Base-by-base conservation (phyloP, 37 sponge, comb jelly and placozoan species). In the Aplysina aerophoba region DNA sequence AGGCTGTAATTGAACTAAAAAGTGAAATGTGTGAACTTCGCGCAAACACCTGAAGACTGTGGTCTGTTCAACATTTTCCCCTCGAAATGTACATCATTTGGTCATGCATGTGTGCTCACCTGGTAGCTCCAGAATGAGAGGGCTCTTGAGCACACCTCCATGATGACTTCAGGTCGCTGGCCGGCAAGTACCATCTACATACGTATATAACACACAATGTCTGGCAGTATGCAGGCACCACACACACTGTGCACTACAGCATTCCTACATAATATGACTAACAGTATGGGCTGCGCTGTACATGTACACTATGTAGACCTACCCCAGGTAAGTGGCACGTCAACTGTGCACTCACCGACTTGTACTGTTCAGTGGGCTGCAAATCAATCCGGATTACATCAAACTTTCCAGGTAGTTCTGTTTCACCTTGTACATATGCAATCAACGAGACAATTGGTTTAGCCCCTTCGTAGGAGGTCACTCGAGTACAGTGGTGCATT, bases 91-190 rank as follows among this genome's bases (percentile, higher is more conserved):
- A 3, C 50, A 44, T 8, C 50, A 3, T 44, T 72, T 28, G n/a
- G 27, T 4, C 30, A 20, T 34, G 73, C 20, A 20, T 1, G 1
- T 73, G 28, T 28, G 21, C 54, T 28, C 38, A 93, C 94, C 87
- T 96, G 97, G 61, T 96, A 96, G 0, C 90, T 91, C 97, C 97
- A 96, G 39, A 96, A 94, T 27, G 97, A 89, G 55, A 96, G 69
- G 31, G 95, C 95, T 79, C 97, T 80, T 8, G 95, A 85, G 53
- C 90, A 91, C 2, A 96, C 89, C 77, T 96, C 97, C 95, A 96
- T 94, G 35, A 96, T 87, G 3, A 87, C 86, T 79, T 96, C 97
- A 41, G 97, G 97, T 72, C 92, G 79, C 58, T 89, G 95, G 13
- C 97, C 97, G 37, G 97, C 94, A 28, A 96, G 86, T 1, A 94